These are phyloP conservation scores for Tetheella fluctuosa DNA, from an alignment of 2,888 invertebrate species.

Conservation along the genomic window DNA sequence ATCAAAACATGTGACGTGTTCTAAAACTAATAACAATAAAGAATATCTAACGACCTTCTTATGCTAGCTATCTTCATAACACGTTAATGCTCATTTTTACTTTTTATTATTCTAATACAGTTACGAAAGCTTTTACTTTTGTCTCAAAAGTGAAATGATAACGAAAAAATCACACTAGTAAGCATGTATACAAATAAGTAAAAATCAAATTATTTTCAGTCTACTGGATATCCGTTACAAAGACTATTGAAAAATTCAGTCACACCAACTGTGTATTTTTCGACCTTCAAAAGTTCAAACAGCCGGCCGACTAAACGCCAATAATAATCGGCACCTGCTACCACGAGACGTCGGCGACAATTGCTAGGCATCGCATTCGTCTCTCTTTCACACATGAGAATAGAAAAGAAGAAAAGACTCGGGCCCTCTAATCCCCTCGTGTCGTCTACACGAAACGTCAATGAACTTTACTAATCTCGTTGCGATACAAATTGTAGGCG, in stretches of 20 bases:
- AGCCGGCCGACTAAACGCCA: constrained; percentile 65
- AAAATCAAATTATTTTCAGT: not conserved
- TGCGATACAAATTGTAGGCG: constrained; percentile 63
- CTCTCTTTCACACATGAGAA: constrained; percentile 43
- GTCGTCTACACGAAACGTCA: constrained; percentile 72
- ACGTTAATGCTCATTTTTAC: no score
- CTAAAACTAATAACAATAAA: no score
- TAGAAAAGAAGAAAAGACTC: constrained; percentile 38
- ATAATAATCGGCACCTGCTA: constrained; percentile 79
- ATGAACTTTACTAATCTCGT: constrained; percentile 75
- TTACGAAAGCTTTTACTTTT: not conserved
- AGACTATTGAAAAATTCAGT: constrained; percentile 21
- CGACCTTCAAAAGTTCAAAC: constrained; percentile 79
- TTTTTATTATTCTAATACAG: constrained; percentile 1
- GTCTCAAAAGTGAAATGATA: not conserved
- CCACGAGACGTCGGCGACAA: constrained; percentile 69
- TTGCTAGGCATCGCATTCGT: constrained; percentile 55
- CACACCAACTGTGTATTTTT: constrained; percentile 62
- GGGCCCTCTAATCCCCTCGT: constrained; percentile 55
- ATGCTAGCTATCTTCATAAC: no score
- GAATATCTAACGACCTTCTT: no score
- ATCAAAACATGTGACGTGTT: no score
- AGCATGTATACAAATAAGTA: no score
- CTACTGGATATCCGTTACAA: not conserved
- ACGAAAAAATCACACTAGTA: not conserved